Evolutionary conservation across 2,113 vertebrate species (phyloP).

Genomic region (Piaya cayana): DNA sequence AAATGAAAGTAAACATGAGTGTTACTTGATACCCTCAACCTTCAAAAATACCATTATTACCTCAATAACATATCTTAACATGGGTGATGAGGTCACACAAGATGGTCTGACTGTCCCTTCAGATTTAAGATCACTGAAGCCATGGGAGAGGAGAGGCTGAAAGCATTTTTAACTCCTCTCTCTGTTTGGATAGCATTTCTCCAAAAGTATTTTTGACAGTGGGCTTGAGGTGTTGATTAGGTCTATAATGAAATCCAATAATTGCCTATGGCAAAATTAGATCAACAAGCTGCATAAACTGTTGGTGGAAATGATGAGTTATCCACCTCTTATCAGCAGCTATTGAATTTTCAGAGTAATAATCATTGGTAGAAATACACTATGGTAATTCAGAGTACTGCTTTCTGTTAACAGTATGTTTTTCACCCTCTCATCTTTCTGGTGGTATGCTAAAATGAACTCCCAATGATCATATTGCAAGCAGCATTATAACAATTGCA

Average conservation of each 20-base stretch:
- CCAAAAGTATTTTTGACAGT: background rate
- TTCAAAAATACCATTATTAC: background rate
- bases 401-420: background rate
- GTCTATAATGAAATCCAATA: background rate
- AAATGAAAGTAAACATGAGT: background rate
- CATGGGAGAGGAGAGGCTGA: background rate
- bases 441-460: background rate
- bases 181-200: background rate
- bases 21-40: background rate
- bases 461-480: background rate
- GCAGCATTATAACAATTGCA: background rate
- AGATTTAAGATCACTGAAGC: background rate
- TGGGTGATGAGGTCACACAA: background rate
- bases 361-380: background rate
- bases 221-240: background rate
- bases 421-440: background rate
- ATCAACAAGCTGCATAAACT: background rate
- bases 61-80: accelerated
- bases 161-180: background rate
- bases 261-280: background rate
- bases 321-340: background rate
- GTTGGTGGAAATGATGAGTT: background rate
- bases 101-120: background rate
- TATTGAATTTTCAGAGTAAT: background rate
- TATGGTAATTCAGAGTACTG: background rate